Base-by-base conservation (phyloP, 2,113 vertebrate genomes). In the Cnemophilus loriae region DNA sequence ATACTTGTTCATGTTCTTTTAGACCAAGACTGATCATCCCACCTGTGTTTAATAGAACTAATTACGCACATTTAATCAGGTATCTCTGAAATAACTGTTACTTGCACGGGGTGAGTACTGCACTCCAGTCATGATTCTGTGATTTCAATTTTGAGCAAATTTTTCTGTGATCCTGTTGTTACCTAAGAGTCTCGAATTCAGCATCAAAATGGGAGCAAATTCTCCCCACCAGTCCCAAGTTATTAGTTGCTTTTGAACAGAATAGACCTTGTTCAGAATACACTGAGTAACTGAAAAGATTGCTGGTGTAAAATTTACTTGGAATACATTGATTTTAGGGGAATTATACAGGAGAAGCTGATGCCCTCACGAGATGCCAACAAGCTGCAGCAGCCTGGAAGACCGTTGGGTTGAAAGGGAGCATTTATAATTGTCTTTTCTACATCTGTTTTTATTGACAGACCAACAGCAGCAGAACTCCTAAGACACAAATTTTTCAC, bases 401-500 rank as follows among this genome's bases (percentile, higher is more conserved):
- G 81, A 50, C 44, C 5, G 0, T 84, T 91, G 49, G 57, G 50
- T 84, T 94, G 94, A 85, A 96, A 95, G 61, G 87, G 87, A 96
- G 61, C 83, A 59, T n/a, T 96, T 92, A 69, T 90, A 96, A 91
- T 50, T 84, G 24, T 80, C 52, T 93, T 79, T 87, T 87, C 78
- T 86, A 22, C 73, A 76, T 97, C 75, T 96, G 90, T 94, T 97
- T 96, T 89, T 97, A 65, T 75, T 97, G 96, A 89, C 96, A 99
- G 99, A 98, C 99, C 99, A 42, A 99, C 99, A 85, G 99, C 99
- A 86, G 99, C 99, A 69, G 99, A 99, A 95, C 97, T 99, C 67
- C 96, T 99, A 97, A 99, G 99, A 94, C 98, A 99, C 97, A 99
- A 99, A 97, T 99, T 99, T 98, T 99, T 99, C 98, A 99, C 99